These are phyloP conservation scores for Leptinotarsa peninsularis DNA, from an alignment of 2,888 invertebrate species.

Conservation along the genomic window DNA sequence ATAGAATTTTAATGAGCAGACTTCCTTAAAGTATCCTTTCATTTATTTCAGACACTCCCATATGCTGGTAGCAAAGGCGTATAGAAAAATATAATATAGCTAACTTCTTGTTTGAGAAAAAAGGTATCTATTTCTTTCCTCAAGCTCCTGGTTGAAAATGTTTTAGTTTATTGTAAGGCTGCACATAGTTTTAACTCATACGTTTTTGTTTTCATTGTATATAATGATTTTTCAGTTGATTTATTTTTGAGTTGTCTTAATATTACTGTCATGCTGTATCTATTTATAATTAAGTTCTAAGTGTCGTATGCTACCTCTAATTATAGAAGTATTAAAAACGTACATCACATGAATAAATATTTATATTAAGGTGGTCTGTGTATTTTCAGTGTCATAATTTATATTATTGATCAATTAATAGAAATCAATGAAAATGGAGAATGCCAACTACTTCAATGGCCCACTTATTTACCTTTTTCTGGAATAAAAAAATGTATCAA, in stretches of 20 bases:
- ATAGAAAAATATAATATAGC: background rate
- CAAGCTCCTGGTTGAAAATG: background rate
- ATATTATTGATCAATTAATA: background rate
- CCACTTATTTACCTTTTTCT: too few species aligned
- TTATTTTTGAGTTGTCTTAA: background rate
- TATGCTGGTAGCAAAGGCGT: too few species aligned
- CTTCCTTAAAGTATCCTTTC: too few species aligned
- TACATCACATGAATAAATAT: conserved; percentile 16
- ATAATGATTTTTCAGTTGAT: background rate
- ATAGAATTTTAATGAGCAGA: too few species aligned
- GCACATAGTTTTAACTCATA: background rate
- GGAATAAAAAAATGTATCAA: too few species aligned
- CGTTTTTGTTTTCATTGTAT: background rate
- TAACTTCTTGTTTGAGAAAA: background rate
- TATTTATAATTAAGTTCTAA: background rate
- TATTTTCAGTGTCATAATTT: background rate
- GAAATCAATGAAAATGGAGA: too few species aligned
- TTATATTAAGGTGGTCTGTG: background rate
- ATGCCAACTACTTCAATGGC: too few species aligned
- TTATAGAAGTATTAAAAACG: background rate
- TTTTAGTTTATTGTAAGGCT: background rate
- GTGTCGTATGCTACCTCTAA: conserved; percentile 14
- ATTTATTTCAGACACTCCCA: too few species aligned
- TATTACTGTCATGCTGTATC: background rate
- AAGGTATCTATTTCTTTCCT: too few species aligned